Conservation (phyloP, 2,888 invertebrate species). For the Oscheius myriophilus region DNA sequence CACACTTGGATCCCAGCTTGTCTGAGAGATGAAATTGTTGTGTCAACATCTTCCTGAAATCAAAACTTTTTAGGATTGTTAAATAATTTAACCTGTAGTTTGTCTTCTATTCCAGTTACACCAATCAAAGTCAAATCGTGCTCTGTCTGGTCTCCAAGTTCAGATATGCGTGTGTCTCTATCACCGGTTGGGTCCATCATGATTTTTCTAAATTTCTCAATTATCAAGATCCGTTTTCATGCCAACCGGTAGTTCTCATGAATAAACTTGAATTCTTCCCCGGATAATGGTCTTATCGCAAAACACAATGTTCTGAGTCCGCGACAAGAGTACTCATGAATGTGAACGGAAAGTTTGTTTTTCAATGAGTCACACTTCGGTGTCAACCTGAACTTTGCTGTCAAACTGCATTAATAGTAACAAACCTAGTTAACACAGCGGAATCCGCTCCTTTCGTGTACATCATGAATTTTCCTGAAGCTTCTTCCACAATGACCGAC, state of each 20-base stretch:
- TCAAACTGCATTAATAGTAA: too few species aligned
- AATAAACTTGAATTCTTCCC: slow-evolving; percentile 85
- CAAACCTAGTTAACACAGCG: slow-evolving; percentile 70
- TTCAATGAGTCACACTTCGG: too few species aligned
- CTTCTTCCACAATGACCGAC: slow-evolving; percentile 87
- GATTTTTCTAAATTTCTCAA: slow-evolving; percentile 24
- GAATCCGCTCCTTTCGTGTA: slow-evolving; percentile 75
- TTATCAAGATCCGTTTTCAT: too few species aligned
- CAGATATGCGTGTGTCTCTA: slow-evolving; percentile 81
- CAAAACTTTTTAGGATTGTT: background rate
- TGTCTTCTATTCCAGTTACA: slow-evolving; percentile 76
- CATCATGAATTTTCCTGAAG: slow-evolving; percentile 76
- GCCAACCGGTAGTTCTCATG: slow-evolving; percentile 75
- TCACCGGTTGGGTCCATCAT: slow-evolving; percentile 59
- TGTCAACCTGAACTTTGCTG: too few species aligned
- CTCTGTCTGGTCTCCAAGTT: slow-evolving; percentile 84
- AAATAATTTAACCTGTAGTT: slow-evolving; percentile 65
- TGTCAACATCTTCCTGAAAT: slow-evolving; percentile 84
- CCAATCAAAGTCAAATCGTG: slow-evolving; percentile 81
- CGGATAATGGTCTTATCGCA: slow-evolving; percentile 75
- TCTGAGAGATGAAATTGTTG: slow-evolving; percentile 83
- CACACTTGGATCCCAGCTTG: slow-evolving; percentile 73
- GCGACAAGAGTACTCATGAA: slow-evolving; percentile 47
- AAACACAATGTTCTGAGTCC: slow-evolving; percentile 73
- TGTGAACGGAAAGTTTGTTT: background rate